Evolutionary conservation across 2,113 vertebrate genomes (phyloP), one percentile per base, ranked within the genome.

Genomic region (Orthochromis indermauri): DNA sequence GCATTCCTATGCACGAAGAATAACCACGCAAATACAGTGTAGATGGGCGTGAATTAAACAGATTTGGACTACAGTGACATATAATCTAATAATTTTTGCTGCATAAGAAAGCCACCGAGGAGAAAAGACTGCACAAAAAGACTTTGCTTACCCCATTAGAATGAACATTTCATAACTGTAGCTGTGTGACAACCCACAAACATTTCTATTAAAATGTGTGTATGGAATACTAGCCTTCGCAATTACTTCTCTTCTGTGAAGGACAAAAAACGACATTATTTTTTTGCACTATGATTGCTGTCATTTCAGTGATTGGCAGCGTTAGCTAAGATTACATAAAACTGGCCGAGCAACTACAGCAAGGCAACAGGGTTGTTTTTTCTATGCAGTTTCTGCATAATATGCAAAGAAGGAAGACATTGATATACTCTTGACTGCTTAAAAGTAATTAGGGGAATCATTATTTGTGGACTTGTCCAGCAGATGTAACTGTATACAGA

Each of bases 381-480:
- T 0, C 71, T 78, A 31, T 12, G 16, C 7, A n/a, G 24, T 78
- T 49, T 78, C 26, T 49, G 6, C 16, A 78, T n/a, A 51, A 31
- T 19, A 31, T 28, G 9, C 42, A 78, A 49, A 8, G 24, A 49
- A 47, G 6, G 6, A 49, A 5, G 16, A 28, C 16, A 5, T 0
- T 49, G 3, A 19, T 8, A 31, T 31, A 31, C 2, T n/a, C 4
- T 49, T 49, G 45, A n/a, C 47, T 31, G 71, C 45, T 49, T 78
- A 31, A n/a, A 78, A 17, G 21, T 73, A 45, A 76, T 28, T 47
- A 28, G 6, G 42, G 10, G 9, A 28, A 76, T 76, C 40, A 11
- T 11, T 11, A 78, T 2, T 78, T 49, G 0, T 49, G 16, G 0
- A 19, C 31, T 13, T 49, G 16, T 73, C 66, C 37, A 71, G 66